Evolutionary conservation across 2,113 vertebrate species (phyloP), one percentile per base, ranked within the genome.

Genomic region (Stomatorhinus ivindoensis): DNA sequence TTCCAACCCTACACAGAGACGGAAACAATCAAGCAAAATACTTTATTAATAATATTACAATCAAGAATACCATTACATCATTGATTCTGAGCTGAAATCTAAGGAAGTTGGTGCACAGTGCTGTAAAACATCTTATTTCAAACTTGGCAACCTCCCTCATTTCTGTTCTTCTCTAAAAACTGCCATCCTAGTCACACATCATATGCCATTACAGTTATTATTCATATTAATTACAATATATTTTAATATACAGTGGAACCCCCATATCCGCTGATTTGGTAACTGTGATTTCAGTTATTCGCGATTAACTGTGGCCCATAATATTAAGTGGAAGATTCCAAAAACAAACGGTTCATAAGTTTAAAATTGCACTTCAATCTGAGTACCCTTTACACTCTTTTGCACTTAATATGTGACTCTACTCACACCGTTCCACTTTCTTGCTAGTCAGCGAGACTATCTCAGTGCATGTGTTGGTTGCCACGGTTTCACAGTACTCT

Each of bases 1-100:
- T 93, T 99, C 98, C 92, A 99, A 90, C 83, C 97, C 98, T 99
- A 35, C 65, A 27, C 10, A 87, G 91, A 92, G 92, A 92, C 1
- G 47, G 90, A 55, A 69, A 50, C 0, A 47, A 50, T 53, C 4
- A 90, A n/a, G 73, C 42, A 17, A 83, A 31, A 61, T 58, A 7
- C 21, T 42, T 31, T 9, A 19, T 87, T 87, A 86, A 48, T 11
- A 73, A 19, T 42, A 7, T 19, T 19, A 80, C 13, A 42, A 8
- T 80, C 15, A 80, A 76, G 35, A 76, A 80, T 80, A 19, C 31
- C 35, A 76, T 39, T 3, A 39, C 39, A 76, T 76, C 69, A 39
- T 17, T 76, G 69, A 4, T 76, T 76, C 31, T 39, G 31, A 76
- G 35, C 69, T 39, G 15, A 76, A 76, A 76, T 39, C 69, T 31